These are phyloP conservation scores for Callorhinus ursinus DNA, from an alignment of 2,113 vertebrate species.

Conservation along the genomic window DNA sequence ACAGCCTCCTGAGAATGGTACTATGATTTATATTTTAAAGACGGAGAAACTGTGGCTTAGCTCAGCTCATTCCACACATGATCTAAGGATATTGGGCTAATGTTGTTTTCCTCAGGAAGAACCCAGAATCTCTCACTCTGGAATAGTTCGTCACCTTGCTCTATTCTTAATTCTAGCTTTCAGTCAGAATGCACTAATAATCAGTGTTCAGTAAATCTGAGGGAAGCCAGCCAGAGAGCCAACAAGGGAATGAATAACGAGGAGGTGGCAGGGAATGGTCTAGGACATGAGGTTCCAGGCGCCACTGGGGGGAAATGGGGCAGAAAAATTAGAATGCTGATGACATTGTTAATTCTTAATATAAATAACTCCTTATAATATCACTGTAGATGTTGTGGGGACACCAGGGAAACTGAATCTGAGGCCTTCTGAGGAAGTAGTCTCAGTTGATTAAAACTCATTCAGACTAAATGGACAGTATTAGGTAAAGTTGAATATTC, in stretches of 20 bases:
- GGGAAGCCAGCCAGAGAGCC: not conserved
- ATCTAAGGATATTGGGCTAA: not conserved
- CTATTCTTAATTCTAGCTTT: not conserved
- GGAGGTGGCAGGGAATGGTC: not conserved
- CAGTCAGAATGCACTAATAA: not conserved
- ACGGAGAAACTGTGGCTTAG: not conserved
- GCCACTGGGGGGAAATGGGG: not conserved
- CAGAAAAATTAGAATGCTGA: not conserved
- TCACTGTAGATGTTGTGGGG: not conserved
- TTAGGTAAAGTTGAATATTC: not conserved
- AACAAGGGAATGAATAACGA: not conserved
- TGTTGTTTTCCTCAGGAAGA: not conserved
- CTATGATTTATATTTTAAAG: not conserved
- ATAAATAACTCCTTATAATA: not conserved
- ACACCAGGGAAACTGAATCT: not conserved
- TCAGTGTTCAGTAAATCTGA: not conserved
- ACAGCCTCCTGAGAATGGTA: not conserved
- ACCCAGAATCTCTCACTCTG: not conserved
- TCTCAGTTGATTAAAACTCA: conserved; percentile 16
- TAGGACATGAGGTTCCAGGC: not conserved
- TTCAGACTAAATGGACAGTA: not conserved
- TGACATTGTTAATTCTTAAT: not conserved
- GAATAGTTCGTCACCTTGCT: not conserved
- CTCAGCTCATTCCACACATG: not conserved
- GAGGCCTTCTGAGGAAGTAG: not conserved